These are phyloP conservation scores for Formicarius rufipectus DNA, from an alignment of 2,113 vertebrate genomes.

Conservation along the genomic window DNA sequence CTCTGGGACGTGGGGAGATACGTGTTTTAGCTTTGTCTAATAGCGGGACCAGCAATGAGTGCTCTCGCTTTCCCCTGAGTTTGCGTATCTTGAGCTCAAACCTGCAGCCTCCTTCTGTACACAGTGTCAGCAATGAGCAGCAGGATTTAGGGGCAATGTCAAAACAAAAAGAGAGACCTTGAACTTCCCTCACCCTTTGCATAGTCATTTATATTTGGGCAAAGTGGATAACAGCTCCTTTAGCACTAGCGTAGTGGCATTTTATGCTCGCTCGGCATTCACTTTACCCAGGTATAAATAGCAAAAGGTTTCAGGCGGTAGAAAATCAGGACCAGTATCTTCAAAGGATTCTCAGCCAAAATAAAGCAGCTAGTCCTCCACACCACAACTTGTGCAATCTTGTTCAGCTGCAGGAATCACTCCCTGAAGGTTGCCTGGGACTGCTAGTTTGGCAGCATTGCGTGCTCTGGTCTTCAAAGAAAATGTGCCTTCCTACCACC, in stretches of 20 bases:
- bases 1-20: not conserved
- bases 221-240: conserved; percentile 40
- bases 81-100: not conserved
- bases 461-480: not conserved
- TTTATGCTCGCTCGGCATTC: not conserved
- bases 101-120: not conserved
- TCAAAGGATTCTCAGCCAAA: not conserved
- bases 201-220: conserved; percentile 31
- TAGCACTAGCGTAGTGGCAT: not conserved
- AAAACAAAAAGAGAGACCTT: conserved; percentile 33
- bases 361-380: not conserved
- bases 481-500: not conserved
- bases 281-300: conserved; percentile 43
- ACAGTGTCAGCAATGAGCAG: not conserved
- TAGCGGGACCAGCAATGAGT: not conserved
- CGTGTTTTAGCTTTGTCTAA: not conserved
- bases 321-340: not conserved
- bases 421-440: not conserved
- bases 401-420: not conserved
- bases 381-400: not conserved
- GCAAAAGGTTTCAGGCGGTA: conserved; percentile 8
- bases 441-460: not conserved
- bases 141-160: not conserved
- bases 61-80: not conserved
- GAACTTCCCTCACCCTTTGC: conserved; percentile 41